Conservation (phyloP, 2,113 vertebrate genomes). For the Pantherophis guttatus region DNA sequence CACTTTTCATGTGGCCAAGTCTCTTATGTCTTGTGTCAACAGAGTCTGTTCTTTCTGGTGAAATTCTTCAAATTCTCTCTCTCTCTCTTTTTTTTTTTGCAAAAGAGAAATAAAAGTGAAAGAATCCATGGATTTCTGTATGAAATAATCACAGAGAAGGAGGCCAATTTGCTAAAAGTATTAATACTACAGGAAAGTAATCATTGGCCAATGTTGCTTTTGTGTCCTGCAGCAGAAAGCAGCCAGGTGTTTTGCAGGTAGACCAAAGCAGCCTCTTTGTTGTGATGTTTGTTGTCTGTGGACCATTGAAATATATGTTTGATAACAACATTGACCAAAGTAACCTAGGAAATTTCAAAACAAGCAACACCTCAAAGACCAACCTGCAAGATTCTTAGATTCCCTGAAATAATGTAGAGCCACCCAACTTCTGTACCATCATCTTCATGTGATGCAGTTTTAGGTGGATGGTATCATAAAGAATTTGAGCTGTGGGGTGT, state of each 20-base stretch:
- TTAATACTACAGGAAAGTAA: not conserved
- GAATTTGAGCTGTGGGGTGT: too few relatives aligned
- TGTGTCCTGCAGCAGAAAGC: not conserved
- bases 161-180: not conserved
- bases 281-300: not conserved
- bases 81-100: not conserved
- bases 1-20: not conserved
- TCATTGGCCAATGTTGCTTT: not conserved
- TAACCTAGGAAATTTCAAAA: not conserved
- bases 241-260: not conserved
- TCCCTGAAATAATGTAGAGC: not conserved
- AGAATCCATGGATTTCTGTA: not conserved
- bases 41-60: conserved; percentile 8
- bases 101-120: not conserved
- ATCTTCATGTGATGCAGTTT: not conserved
- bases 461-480: not conserved
- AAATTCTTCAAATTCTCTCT: not conserved
- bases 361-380: not conserved
- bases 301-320: not conserved
- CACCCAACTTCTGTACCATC: not conserved
- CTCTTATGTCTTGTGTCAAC: not conserved
- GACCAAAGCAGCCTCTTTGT: not conserved
- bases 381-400: not conserved
- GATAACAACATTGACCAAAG: not conserved
- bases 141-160: not conserved